These are phyloP conservation scores for Malacoraja senta DNA, from an alignment of 2,797 vertebrate genomes.

Conservation along the genomic window DNA sequence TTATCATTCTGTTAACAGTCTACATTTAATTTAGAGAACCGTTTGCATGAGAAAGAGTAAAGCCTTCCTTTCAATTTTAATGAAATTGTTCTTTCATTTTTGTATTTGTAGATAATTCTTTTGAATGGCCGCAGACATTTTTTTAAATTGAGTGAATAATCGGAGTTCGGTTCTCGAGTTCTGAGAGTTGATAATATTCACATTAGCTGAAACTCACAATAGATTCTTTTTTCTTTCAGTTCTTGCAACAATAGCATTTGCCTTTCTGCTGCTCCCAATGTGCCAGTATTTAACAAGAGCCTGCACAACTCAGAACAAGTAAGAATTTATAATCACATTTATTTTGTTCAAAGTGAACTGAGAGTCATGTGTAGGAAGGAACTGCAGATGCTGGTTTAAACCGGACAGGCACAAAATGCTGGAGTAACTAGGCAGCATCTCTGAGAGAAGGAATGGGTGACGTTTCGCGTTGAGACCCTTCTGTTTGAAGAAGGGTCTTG, in stretches of 20 bases:
- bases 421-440: too few relatives aligned
- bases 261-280: conserved; percentile 97
- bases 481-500: too few relatives aligned
- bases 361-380: neutral
- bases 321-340: conserved; percentile 54
- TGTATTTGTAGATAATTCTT: neutral
- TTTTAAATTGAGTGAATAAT: neutral
- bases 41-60: neutral
- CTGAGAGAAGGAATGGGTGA: too few relatives aligned
- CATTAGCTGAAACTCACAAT: neutral
- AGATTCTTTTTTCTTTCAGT: conserved; percentile 63
- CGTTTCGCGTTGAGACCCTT: too few relatives aligned
- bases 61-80: neutral
- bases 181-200: neutral
- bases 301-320: conserved; percentile 98
- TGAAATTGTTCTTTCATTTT: conserved; percentile 2
- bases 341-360: neutral
- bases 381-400: too few relatives aligned
- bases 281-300: conserved; percentile 99
- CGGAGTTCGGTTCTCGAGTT: conserved; percentile 42
- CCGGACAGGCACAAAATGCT: too few relatives aligned
- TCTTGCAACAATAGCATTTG: conserved; percentile 97
- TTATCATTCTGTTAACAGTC: neutral
- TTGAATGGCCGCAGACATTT: neutral
- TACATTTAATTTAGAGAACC: neutral